A percentile compares a stretch with the other conserved stretches of the same genome.
Conservation (phyloP, 2,888 invertebrate genomes). For the Anodontia alba region DNA sequence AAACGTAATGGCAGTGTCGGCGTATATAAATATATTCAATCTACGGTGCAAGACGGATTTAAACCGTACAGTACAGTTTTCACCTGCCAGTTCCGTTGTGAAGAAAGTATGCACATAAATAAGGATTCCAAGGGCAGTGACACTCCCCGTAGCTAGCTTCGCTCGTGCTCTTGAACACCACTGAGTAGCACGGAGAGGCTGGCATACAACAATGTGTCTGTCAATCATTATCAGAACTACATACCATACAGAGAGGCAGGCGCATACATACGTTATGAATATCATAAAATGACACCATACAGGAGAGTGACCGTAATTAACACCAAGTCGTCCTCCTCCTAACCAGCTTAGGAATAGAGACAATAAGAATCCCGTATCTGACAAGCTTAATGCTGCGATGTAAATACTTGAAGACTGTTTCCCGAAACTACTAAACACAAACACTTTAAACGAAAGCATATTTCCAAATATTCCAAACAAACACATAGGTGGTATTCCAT, state of each 20-base stretch:
- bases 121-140: conserved; percentile 62
- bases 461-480: conserved; percentile 91
- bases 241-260: conserved; percentile 93
- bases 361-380: conserved; percentile 91
- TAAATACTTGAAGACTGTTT: conserved; percentile 92
- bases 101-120: conserved; percentile 74
- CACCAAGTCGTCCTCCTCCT: conserved; percentile 53
- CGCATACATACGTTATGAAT: conserved; percentile 87
- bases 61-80: conserved; percentile 42
- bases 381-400: conserved; percentile 90
- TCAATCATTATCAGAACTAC: conserved; percentile 94
- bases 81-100: conserved; percentile 58
- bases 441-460: conserved; percentile 90
- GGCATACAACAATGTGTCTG: conserved; percentile 92
- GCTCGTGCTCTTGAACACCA: conserved; percentile 72
- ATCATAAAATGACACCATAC: conserved; percentile 55
- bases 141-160: conserved; percentile 53
- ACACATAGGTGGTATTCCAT: conserved; percentile 88
- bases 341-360: conserved; percentile 86
- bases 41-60: conserved; percentile 59
- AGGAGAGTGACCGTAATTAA: conserved; percentile 43
- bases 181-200: conserved; percentile 88
- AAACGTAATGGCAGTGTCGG: conserved; percentile 72
- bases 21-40: conserved; percentile 67
- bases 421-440: conserved; percentile 90